Evolutionary conservation across 2,888 invertebrate species (phyloP).

Genomic region (Diogma glabrata): DNA sequence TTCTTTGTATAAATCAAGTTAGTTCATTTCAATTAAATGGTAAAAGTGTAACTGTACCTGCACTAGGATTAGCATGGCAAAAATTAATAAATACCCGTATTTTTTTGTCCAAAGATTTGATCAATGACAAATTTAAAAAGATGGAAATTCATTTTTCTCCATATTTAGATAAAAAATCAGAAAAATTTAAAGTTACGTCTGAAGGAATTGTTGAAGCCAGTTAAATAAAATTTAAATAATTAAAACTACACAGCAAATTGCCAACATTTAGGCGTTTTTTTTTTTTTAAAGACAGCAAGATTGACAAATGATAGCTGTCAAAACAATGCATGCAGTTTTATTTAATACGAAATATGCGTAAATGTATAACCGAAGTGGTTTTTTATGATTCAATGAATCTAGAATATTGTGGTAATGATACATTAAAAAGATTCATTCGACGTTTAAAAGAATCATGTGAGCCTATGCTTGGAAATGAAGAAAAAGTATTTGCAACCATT

Average conservation of each 20-base stretch:
- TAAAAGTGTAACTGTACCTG: conserved; percentile 35
- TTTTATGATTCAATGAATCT: too few relatives aligned
- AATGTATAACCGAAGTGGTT: too few relatives aligned
- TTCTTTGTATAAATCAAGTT: conserved; percentile 66
- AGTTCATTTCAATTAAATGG: conserved; percentile 17
- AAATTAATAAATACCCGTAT: conserved; percentile 50
- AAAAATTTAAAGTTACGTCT: conserved; percentile 40
- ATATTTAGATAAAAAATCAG: conserved; percentile 38
- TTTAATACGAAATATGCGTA: neutral
- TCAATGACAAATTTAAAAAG: conserved; percentile 26
- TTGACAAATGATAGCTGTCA: neutral
- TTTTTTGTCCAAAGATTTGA: conserved; percentile 34
- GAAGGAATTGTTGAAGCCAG: conserved; percentile 32
- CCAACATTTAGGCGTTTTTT: neutral
- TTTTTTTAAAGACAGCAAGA: neutral
- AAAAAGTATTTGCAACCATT: too few relatives aligned
- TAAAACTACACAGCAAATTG: too few relatives aligned
- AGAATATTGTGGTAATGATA: too few relatives aligned
- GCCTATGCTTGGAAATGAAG: too few relatives aligned
- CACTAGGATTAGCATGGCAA: conserved; percentile 54
- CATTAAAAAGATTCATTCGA: too few relatives aligned
- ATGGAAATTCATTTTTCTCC: conserved; percentile 48
- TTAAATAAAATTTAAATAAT: too few relatives aligned
- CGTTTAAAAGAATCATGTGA: too few relatives aligned
- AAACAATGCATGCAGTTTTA: neutral